Evolutionary conservation across 2,888 invertebrate genomes (phyloP).

Genomic region (Fragum fragum): DNA sequence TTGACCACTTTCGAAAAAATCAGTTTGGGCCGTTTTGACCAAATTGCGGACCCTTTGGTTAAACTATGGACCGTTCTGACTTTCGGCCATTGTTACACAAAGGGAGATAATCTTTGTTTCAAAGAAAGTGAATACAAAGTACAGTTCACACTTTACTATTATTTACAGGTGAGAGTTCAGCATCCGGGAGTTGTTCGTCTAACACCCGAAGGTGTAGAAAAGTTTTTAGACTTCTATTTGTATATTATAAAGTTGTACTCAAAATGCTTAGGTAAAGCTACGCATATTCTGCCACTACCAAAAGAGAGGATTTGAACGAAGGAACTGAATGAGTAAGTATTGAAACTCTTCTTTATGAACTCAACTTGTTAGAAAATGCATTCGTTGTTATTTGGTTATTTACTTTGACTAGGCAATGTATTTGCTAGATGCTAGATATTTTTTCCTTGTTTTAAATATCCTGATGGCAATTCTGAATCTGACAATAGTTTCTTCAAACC

Average conservation of each 20-base stretch:
- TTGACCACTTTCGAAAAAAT: too few relatives aligned
- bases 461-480: too few relatives aligned
- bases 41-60: too few relatives aligned
- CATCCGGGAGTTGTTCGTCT: constrained; percentile 21
- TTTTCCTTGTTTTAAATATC: too few relatives aligned
- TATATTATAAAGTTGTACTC: not conserved
- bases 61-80: too few relatives aligned
- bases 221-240: not conserved
- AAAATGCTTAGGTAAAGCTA: not conserved
- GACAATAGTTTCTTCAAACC: too few relatives aligned
- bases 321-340: not conserved
- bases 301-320: not conserved
- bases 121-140: too few relatives aligned
- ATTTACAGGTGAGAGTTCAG: constrained; percentile 30
- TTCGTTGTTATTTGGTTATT: not conserved
- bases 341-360: not conserved
- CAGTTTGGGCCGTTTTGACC: too few relatives aligned
- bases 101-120: too few relatives aligned
- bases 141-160: constrained; percentile 14
- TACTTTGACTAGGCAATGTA: too few relatives aligned
- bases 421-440: too few relatives aligned
- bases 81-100: too few relatives aligned
- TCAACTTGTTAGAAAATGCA: not conserved
- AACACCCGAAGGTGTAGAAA: not conserved
- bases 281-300: not conserved